These are phyloP conservation scores for Drosophila nigromelanica DNA, from an alignment of 1,140 invertebrate species.

Conservation along the genomic window DNA sequence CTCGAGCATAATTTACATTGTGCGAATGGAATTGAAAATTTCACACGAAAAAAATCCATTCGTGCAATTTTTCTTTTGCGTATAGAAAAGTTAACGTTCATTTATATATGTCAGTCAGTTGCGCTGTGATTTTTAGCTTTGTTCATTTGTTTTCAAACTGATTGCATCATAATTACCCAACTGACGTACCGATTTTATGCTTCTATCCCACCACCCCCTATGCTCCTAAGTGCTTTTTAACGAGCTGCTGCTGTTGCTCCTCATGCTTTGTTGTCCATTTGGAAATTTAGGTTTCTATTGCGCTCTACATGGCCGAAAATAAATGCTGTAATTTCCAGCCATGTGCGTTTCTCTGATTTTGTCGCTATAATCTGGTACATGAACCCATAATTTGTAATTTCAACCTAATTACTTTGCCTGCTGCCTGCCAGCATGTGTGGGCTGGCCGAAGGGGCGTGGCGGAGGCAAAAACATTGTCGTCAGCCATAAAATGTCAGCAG, in stretches of 20 bases:
- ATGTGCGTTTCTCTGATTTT: conserved; percentile 64
- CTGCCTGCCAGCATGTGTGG: conserved; percentile 10
- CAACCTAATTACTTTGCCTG: conserved; percentile 73
- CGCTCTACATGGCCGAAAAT: conserved; percentile 33
- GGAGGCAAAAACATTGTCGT: conserved; percentile 65
- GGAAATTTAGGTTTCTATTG: conserved; percentile 36
- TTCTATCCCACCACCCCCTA: not conserved
- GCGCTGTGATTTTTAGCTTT: conserved; percentile 59
- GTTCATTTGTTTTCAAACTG: conserved; percentile 57
- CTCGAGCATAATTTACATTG: conserved; percentile 71
- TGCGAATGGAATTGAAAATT: conserved; percentile 41
- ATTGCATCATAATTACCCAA: conserved; percentile 79
- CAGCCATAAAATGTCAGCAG: conserved; percentile 70
- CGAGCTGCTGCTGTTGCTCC: conserved; percentile 52
- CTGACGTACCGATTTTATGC: conserved; percentile 36
- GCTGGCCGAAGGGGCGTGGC: conserved; percentile 1
- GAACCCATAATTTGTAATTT: conserved; percentile 80
- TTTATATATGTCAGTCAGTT: conserved; percentile 66
- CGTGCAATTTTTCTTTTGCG: conserved; percentile 6
- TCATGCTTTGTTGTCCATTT: conserved; percentile 36
- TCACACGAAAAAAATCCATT: conserved; percentile 1
- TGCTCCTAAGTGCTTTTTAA: conserved; percentile 75
- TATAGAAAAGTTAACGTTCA: conserved; percentile 36
- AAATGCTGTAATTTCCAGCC: conserved; percentile 53
- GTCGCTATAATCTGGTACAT: conserved; percentile 77